Conservation (phyloP, 1,140 invertebrate genomes). For the Drosophila miranda region DNA sequence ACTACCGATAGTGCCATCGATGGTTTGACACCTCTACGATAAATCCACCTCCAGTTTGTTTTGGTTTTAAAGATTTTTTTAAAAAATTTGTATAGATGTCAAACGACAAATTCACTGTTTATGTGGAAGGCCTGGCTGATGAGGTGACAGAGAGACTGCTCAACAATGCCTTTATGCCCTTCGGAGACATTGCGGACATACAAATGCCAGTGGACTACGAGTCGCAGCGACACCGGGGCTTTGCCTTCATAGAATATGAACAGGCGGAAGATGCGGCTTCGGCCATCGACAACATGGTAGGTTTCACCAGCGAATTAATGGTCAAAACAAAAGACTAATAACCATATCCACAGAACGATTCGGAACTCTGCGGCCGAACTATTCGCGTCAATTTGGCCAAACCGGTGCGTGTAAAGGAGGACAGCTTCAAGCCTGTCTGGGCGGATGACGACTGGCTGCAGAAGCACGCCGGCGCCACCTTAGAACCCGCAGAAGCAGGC, state of each 20-base stretch:
- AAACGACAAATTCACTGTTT: conserved; percentile 90
- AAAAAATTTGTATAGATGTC: conserved; percentile 63
- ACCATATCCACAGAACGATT: conserved; percentile 90
- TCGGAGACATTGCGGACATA: conserved; percentile 98
- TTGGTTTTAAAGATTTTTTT: not conserved
- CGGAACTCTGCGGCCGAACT: conserved; percentile 98
- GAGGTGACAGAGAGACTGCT: conserved; percentile 98
- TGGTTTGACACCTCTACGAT: too few species aligned
- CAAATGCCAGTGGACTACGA: conserved; percentile 99
- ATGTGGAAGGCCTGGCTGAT: conserved; percentile 96
- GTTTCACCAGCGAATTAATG: not conserved
- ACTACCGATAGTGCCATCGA: too few species aligned
- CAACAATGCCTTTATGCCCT: conserved; percentile 98
- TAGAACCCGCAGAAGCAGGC: conserved; percentile 83
- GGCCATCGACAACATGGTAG: conserved; percentile 99
- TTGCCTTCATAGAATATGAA: conserved; percentile 99
- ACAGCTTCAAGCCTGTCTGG: conserved; percentile 97
- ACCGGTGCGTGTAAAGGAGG: conserved; percentile 97
- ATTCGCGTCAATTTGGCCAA: conserved; percentile 98
- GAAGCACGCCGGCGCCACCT: conserved; percentile 94
- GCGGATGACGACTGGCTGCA: conserved; percentile 98
- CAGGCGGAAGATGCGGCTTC: conserved; percentile 95
- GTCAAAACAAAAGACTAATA: too few species aligned
- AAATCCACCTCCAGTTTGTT: not conserved
- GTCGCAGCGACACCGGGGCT: conserved; percentile 97